A percentile compares a stretch with the other conserved stretches of the same genome.
Conservation (phyloP, 2,888 invertebrate species). For the Tanytarsus gracilentus region DNA sequence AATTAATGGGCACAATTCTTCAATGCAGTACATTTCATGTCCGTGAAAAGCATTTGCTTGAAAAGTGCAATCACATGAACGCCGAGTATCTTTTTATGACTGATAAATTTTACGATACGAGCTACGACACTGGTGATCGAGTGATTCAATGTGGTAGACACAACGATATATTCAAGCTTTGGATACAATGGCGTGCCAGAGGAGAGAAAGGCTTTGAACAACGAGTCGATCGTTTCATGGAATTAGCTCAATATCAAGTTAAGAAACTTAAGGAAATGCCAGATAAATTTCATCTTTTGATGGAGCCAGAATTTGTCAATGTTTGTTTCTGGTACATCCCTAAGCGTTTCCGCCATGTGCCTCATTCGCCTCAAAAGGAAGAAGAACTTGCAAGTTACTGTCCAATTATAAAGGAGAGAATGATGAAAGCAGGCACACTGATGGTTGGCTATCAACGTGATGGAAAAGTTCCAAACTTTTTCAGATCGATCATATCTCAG, state of each 20-base stretch:
- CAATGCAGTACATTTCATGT: constrained; percentile 98
- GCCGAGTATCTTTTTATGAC: constrained; percentile 99
- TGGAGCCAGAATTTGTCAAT: constrained; percentile 53
- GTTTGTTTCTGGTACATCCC: constrained; percentile 64
- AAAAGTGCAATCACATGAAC: constrained; percentile 90
- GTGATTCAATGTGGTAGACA: constrained; percentile 98
- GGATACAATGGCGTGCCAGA: constrained; percentile 96
- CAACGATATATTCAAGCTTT: constrained; percentile 98
- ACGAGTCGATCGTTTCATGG: constrained; percentile 52
- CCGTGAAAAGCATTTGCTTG: constrained; percentile 89
- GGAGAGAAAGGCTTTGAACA: constrained; percentile 46
- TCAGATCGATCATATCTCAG: constrained; percentile 15
- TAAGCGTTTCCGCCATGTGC: constrained; percentile 41
- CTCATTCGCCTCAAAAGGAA: constrained; percentile 41
- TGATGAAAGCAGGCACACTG: constrained; percentile 20
- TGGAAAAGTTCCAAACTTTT: constrained; percentile 15
- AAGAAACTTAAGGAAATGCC: constrained; percentile 41
- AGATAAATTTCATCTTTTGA: constrained; percentile 44
- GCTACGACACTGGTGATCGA: constrained; percentile 97
- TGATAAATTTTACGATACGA: constrained; percentile 95
- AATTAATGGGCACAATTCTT: constrained; percentile 91
- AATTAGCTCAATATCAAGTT: constrained; percentile 48
- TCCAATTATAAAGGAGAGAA: constrained; percentile 18
- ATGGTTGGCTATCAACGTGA: constrained; percentile 19
- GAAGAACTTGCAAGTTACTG: constrained; percentile 38